Conservation (phyloP, 2,113 vertebrate species). For the Tachycineta bicolor region DNA sequence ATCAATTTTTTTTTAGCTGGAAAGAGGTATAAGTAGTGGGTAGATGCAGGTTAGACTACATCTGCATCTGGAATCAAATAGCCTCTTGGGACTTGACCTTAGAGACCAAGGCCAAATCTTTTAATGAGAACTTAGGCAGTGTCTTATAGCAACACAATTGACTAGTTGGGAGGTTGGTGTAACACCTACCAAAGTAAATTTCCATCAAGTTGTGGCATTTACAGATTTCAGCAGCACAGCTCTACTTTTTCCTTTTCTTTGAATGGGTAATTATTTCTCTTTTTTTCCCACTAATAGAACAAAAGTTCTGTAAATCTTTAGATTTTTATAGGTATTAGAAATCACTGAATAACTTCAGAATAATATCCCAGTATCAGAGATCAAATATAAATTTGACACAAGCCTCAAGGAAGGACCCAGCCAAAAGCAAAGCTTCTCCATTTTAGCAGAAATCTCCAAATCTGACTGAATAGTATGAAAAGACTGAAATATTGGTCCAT, state of each 20-base stretch:
- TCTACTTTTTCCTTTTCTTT: background rate
- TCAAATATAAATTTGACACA: background rate
- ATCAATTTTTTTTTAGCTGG: background rate
- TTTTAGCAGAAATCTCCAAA: background rate
- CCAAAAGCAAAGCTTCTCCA: background rate
- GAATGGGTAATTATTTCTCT: background rate
- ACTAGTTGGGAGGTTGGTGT: background rate
- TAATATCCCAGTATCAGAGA: background rate
- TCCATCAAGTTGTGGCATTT: background rate
- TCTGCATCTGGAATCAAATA: background rate
- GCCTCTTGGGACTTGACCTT: background rate
- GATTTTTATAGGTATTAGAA: background rate
- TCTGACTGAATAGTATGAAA: background rate
- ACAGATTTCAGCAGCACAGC: background rate
- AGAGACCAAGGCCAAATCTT: background rate
- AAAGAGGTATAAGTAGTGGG: background rate
- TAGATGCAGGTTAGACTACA: background rate
- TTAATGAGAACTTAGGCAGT: background rate
- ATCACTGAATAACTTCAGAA: background rate
- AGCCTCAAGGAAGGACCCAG: background rate
- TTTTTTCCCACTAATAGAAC: background rate
- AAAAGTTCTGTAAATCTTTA: background rate
- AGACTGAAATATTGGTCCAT: background rate
- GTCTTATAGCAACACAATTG: background rate
- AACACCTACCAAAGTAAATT: constrained; percentile 19